phyloP scores from a whole-genome alignment of 2,797 vertebrate genomes.

The Thalassophryne amazonica region DNA sequence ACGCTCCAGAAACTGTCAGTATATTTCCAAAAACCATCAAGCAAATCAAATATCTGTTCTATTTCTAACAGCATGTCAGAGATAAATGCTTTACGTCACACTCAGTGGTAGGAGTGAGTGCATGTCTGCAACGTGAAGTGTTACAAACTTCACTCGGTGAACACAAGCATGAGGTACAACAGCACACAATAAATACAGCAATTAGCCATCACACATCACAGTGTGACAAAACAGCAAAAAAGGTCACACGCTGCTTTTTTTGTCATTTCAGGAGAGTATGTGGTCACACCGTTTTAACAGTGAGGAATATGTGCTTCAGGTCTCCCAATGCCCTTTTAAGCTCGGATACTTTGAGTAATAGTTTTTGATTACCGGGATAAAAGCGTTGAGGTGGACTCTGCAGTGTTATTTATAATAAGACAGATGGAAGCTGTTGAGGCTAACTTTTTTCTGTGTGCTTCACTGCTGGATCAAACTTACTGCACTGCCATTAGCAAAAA shows the following conservation, averaged over 20 bases:
- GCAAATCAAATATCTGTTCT: slow-evolving; percentile 17
- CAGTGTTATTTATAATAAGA: slow-evolving; percentile 5
- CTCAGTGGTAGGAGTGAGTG: slow-evolving; percentile 32
- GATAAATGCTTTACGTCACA: slow-evolving; percentile 25
- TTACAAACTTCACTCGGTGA: slow-evolving; percentile 44
- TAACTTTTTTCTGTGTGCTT: slow-evolving; percentile 11
- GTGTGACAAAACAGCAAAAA: neutral
- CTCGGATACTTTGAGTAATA: neutral
- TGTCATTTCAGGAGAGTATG: neutral
- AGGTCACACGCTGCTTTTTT: neutral
- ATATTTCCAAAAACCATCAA: slow-evolving; percentile 25
- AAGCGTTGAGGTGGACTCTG: neutral
- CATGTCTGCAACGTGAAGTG: slow-evolving; percentile 36
- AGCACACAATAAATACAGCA: slow-evolving; percentile 42
- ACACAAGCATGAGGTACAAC: slow-evolving; percentile 21
- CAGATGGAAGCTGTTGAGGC: slow-evolving; percentile 3
- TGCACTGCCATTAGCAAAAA: slow-evolving; percentile 4
- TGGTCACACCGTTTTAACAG: neutral
- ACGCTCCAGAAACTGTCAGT: slow-evolving; percentile 16
- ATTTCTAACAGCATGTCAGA: slow-evolving; percentile 29
- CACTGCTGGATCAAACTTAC: neutral
- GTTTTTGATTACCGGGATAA: neutral
- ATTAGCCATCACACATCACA: slow-evolving; percentile 5
- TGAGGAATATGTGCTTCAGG: neutral
- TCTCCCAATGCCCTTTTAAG: neutral